Conservation (phyloP, 2,113 vertebrate genomes). For the Picathartes gymnocephalus region DNA sequence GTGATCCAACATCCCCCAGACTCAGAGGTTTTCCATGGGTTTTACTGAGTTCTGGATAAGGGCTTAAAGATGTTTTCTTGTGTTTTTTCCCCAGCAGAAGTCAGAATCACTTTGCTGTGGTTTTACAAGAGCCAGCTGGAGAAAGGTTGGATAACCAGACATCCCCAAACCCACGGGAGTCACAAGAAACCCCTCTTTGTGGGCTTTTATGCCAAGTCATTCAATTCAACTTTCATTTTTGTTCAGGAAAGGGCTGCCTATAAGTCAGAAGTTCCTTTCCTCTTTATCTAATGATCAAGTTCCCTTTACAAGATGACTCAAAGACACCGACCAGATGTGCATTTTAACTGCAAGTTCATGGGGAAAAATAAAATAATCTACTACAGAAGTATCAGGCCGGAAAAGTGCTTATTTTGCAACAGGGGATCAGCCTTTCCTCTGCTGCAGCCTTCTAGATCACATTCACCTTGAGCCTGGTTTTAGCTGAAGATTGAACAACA, state of each 20-base stretch:
- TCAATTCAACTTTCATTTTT: not conserved
- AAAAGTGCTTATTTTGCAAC: not conserved
- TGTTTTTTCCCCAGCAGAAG: not conserved
- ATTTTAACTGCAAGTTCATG: not conserved
- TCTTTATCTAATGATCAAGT: not conserved
- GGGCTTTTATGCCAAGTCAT: not conserved
- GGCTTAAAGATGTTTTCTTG: not conserved
- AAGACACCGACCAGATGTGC: not conserved
- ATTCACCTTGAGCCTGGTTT: not conserved
- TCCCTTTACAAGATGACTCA: not conserved
- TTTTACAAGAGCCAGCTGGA: conserved; percentile 44
- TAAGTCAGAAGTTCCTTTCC: not conserved
- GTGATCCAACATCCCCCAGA: not conserved
- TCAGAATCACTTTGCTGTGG: conserved; percentile 9
- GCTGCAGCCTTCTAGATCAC: not conserved
- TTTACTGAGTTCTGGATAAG: not conserved
- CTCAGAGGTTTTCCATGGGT: not conserved
- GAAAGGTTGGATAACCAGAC: conserved; percentile 35
- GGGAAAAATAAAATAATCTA: not conserved
- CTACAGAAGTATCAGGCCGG: not conserved
- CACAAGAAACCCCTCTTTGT: not conserved
- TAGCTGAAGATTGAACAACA: not conserved
- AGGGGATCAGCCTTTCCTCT: not conserved
- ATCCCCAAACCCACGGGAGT: not conserved
- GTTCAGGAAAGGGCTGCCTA: not conserved